Base-by-base conservation (phyloP, 2,797 vertebrate genomes). In the Hypotaenidia philippensis region DNA sequence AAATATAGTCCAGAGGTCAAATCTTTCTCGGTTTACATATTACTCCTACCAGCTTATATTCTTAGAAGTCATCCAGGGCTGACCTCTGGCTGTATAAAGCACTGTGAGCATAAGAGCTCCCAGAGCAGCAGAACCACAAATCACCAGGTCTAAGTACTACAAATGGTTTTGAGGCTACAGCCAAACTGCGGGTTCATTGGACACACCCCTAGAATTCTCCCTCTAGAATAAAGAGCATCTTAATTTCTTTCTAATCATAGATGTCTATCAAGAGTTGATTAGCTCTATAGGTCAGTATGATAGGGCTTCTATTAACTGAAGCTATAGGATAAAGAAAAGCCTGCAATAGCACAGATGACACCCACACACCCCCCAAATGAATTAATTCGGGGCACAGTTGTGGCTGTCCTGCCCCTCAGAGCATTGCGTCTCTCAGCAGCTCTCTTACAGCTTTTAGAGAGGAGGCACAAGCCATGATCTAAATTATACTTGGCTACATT, bases 71-170 rank as follows among this genome's bases (percentile, higher is more conserved):
- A 94, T 34, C 18, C 69, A 88, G 91, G 70, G 49, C 63, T 83
- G 84, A 92, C 90, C 90, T 93, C 81, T 64, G 34, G 60, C 84
- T 92, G 52, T 31, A 44, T 57, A 74, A 87, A 96, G 71, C 87
- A 84, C 83, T 94, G 44, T 27, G 50, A 90, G 64, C 22, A 11
- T 27, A 47, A 87, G 71, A 85, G 81, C 93, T 76, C 83, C 83
- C 75, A 49, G 87, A 87, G 57, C 16, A 92, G 49, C 55, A 61
- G 71, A 70, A 56, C 64, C 79, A 90, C 93, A 94, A 94, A 94
- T 92, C 95, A 95, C 56, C 75, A 64, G 63, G 23, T 74, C 38
- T 50, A 34, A 93, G 83, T 9, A 47, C 56, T 53, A 34, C 52
- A 44, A 72, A 36, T 9, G 27, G 26, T 61, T 92, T 27, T 2